Base-by-base conservation (phyloP, 53 echinoderm and acorn worm genomes). In the Henricia sp. region DNA sequence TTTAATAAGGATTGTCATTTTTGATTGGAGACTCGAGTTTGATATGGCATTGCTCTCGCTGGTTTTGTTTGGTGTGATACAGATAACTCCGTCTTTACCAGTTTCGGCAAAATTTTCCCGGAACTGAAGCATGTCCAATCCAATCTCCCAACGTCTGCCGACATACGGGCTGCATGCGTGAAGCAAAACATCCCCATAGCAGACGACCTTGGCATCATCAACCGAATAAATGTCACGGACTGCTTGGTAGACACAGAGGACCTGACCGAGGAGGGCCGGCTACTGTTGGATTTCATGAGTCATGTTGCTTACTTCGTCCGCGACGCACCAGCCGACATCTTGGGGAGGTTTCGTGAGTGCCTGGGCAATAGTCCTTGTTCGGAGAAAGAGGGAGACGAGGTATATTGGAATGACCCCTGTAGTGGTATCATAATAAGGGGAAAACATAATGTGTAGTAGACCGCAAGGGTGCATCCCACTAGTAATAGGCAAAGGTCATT, bases 221-320 rank as follows among this genome's bases (percentile, higher is more conserved):
- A 27, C 25, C 57, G 76, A 6, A 25, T 30, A 9, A 27, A 76
- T 41, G 59, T 76, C 76, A 57, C 40, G 3, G 24, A 6, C 76
- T 76, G 76, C 39, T 55, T 76, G 40, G 23, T 27, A 24, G 40
- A 76, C 28, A 37, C 76, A 3, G 26, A 24, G 35, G 58, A 57
- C 25, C 77, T 56, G 4, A 25, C 77, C 1, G 60, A 37, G 6
- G 77, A 77, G 16, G 77, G 57, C 14, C 35, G 59, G 37, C 16
- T 77, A 19, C 41, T 77, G 57, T 43, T 77, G 17, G 29, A 38
- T 29, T 77, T 77, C 77, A 26, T 77, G 3, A 26, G 40, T 5
- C 77, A 77, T 43, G 41, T 57, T 19, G 43, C 27, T 13, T 24
- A 77, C 58, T 77, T 77, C 42, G 77, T 77, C 35, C 27, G 43